Conservation (phyloP, 1,140 invertebrate genomes). For the Manduca sexta region DNA sequence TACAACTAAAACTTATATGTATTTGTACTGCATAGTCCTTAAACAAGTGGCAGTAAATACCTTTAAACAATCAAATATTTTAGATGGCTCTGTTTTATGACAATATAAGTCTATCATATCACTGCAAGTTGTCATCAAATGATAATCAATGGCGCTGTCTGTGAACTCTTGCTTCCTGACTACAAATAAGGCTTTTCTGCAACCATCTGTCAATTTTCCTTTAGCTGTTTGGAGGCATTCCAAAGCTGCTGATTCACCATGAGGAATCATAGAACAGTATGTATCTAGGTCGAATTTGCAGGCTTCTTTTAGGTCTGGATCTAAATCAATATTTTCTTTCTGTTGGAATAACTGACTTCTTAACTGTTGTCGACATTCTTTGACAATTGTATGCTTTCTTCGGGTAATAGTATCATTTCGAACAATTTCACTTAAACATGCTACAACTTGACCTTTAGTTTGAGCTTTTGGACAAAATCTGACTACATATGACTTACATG, state of each 20-base stretch:
- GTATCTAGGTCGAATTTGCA: constrained; percentile 86
- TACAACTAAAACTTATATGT: not conserved
- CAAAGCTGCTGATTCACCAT: constrained; percentile 85
- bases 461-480: constrained; percentile 85
- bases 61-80: constrained; percentile 83
- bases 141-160: constrained; percentile 90
- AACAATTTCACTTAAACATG: constrained; percentile 92
- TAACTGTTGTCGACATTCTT: constrained; percentile 91
- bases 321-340: constrained; percentile 88
- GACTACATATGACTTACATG: constrained; percentile 89
- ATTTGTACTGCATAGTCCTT: not conserved
- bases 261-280: constrained; percentile 81
- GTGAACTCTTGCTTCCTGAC: constrained; percentile 88
- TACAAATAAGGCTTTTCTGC: constrained; percentile 88
- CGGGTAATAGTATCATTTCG: constrained; percentile 90
- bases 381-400: constrained; percentile 84
- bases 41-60: constrained; percentile 29
- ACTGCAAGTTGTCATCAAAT: constrained; percentile 86
- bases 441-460: constrained; percentile 91
- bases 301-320: constrained; percentile 84
- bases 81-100: constrained; percentile 78
- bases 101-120: constrained; percentile 89
- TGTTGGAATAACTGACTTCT: constrained; percentile 91
- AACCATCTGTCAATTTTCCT: constrained; percentile 78
- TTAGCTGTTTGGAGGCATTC: constrained; percentile 89